These are phyloP conservation scores for Pharmacophagus antenor DNA, from an alignment of 2,888 invertebrate genomes.

Conservation along the genomic window DNA sequence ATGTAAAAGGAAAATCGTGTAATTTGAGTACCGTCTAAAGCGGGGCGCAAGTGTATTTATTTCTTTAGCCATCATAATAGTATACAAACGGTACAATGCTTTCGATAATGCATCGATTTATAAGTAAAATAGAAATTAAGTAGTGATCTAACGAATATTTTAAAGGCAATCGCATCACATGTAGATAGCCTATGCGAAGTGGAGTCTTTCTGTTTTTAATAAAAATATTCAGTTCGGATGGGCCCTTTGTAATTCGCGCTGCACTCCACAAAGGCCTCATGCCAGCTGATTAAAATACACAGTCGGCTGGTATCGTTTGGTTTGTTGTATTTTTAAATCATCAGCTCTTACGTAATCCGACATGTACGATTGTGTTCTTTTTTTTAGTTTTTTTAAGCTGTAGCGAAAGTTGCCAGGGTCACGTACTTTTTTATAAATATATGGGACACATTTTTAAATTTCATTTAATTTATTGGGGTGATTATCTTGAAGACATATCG, in stretches of 20 bases:
- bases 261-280: slow-evolving; percentile 18
- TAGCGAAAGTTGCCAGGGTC: neutral
- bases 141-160: too few species aligned
- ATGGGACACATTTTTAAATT: too few species aligned
- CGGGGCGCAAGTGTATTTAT: too few species aligned
- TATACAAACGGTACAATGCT: too few species aligned
- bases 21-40: too few species aligned
- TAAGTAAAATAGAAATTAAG: too few species aligned
- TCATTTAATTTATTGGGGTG: too few species aligned
- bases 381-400: neutral
- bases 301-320: slow-evolving; percentile 3
- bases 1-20: too few species aligned
- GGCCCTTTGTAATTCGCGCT: slow-evolving; percentile 17
- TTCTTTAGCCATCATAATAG: too few species aligned
- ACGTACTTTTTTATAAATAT: neutral
- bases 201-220: slow-evolving; percentile 8
- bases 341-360: neutral
- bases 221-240: slow-evolving; percentile 5
- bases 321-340: slow-evolving; percentile 2
- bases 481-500: too few species aligned
- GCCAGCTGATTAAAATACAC: slow-evolving; percentile 19
- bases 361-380: neutral
- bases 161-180: neutral
- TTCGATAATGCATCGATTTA: too few species aligned
- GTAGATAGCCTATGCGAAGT: neutral